A percentile compares a stretch with the other conserved stretches of the same genome.
These are phyloP conservation scores for Cephus nigrinus DNA, from an alignment of 2,888 invertebrate genomes.

Conservation along the genomic window DNA sequence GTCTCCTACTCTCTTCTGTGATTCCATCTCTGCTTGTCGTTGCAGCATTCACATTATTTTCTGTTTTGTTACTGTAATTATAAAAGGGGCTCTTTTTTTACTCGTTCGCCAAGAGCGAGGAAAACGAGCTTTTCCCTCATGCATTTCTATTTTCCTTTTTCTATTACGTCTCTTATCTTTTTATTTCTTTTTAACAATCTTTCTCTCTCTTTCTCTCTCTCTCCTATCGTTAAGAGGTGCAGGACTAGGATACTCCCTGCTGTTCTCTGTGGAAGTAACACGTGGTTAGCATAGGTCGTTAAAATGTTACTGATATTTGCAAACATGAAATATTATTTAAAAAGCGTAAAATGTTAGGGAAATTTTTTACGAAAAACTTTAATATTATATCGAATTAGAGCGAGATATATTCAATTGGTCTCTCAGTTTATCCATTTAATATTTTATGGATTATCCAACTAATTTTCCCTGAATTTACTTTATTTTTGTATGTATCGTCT, in stretches of 20 bases:
- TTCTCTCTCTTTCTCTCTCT: background rate
- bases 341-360: background rate
- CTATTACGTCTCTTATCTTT: background rate
- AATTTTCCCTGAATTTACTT: no score
- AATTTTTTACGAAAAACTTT: background rate
- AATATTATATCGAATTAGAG: background rate
- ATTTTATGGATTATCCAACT: no score
- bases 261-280: background rate
- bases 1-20: background rate
- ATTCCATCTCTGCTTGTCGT: background rate
- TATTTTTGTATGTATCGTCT: no score
- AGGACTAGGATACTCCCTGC: background rate
- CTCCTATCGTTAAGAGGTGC: background rate
- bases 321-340: background rate
- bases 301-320: background rate
- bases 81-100: background rate
- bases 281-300: background rate
- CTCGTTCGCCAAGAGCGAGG: background rate
- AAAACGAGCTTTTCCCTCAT: background rate
- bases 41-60: background rate
- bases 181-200: background rate
- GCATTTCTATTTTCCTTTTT: background rate
- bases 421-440: no score
- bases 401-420: no score
- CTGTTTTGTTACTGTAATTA: background rate